Percentiles rank a stretch among this genome's conserved stretches.
These are phyloP conservation scores for Fistularia commersonii DNA, from an alignment of 2,797 vertebrate genomes.

Conservation along the genomic window DNA sequence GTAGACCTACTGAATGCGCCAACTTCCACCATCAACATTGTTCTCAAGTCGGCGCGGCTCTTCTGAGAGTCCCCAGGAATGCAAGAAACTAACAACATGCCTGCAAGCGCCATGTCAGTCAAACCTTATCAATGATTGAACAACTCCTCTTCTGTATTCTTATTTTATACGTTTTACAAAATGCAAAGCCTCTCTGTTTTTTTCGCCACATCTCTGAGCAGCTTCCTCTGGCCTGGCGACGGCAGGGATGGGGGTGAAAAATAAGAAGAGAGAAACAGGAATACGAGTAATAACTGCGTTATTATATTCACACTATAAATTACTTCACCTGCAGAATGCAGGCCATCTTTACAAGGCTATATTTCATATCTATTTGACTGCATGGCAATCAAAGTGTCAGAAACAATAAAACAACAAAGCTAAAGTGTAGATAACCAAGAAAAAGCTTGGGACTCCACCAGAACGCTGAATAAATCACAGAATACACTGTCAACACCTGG, in stretches of 20 bases:
- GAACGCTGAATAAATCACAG: not conserved
- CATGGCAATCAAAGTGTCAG: too few species aligned
- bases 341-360: too few species aligned
- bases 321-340: too few species aligned
- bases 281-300: too few species aligned
- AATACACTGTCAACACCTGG: not conserved
- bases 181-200: constrained; percentile 21
- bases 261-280: too few species aligned
- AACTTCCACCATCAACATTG: constrained; percentile 21
- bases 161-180: constrained; percentile 25
- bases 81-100: constrained; percentile 15
- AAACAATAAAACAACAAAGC: too few species aligned
- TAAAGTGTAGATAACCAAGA: too few species aligned
- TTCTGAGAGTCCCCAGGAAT: constrained; percentile 18
- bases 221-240: constrained; percentile 9
- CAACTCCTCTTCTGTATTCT: constrained; percentile 12
- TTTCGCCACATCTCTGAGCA: constrained; percentile 7
- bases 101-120: constrained; percentile 36
- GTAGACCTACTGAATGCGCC: constrained; percentile 17
- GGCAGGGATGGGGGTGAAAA: not conserved
- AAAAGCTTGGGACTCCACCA: too few species aligned
- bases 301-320: too few species aligned
- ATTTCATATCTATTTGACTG: too few species aligned
- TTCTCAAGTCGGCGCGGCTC: constrained; percentile 24
- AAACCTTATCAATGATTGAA: constrained; percentile 55